These are phyloP conservation scores for Hylaeus anthracinus DNA, from an alignment of 1,140 invertebrate genomes.

Conservation along the genomic window DNA sequence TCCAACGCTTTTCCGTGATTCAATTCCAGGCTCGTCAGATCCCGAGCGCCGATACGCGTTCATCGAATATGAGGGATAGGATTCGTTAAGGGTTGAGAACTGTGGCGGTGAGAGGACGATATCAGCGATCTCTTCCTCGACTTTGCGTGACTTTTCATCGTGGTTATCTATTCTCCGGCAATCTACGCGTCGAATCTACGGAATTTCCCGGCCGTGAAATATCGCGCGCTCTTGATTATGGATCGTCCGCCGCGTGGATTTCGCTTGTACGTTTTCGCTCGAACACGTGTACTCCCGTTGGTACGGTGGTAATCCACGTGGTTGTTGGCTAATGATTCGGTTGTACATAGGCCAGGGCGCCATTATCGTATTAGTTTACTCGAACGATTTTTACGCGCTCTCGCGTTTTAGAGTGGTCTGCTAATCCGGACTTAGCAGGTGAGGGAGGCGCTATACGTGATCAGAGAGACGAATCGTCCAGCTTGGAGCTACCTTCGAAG, in stretches of 20 bases:
- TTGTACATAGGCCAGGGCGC: background rate
- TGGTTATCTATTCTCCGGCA: conserved; percentile 68
- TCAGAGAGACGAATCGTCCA: background rate
- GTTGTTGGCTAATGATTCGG: conserved; percentile 51
- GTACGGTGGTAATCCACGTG: background rate
- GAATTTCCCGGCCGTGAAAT: conserved; percentile 72
- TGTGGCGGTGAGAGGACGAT: background rate
- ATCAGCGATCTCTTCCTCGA: background rate
- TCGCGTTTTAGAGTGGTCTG: conserved; percentile 14
- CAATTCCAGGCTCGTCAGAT: conserved; percentile 7
- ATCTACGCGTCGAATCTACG: conserved; percentile 66
- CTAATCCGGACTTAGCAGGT: conserved; percentile 26
- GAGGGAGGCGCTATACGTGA: background rate
- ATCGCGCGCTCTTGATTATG: conserved; percentile 76
- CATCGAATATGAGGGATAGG: background rate
- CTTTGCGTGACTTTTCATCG: conserved; percentile 74
- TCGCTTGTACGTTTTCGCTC: conserved; percentile 4
- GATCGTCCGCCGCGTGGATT: conserved; percentile 60
- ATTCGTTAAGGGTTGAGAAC: background rate
- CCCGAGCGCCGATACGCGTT: background rate
- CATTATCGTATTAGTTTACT: conserved; percentile 13
- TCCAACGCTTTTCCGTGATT: background rate
- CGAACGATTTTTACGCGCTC: conserved; percentile 5
- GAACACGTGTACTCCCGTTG: background rate
- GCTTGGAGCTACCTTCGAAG: background rate